Evolutionary conservation across 2,113 vertebrate species (phyloP), one percentile per base, ranked within the genome.

Genomic region (Ancistrus triradiatus): DNA sequence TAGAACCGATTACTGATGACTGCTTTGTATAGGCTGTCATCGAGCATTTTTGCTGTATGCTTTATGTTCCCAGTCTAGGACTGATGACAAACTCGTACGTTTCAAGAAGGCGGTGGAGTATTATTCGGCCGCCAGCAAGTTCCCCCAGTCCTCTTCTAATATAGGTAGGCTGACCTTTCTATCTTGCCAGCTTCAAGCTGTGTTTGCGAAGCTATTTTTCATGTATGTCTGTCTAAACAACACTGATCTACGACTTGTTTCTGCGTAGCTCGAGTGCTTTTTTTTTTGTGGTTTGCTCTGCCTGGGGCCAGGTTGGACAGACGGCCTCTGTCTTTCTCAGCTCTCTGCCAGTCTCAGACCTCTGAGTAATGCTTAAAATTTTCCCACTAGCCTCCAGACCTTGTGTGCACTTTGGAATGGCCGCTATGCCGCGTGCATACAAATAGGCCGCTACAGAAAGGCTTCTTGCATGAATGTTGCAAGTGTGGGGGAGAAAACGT

Each of bases 51-150:
- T n/a, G 14, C 24, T 72, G 19, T 48, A 15, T 1, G 8, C 25
- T 43, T 58, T 33, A 10, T 53, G 35, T 78, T 87, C 76, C 79
- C 74, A 97, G 95, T 95, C 94, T 74, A 93, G 93, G 87, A 94
- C 89, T 70, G 91, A 93, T 82, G 92, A 95, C 85, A 97, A 97
- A 89, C 87, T 94, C 69, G 80, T 91, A 78, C 92, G 93, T 67
- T 97, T 97, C 84, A 96, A 93, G 89, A 93, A 88, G 83, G 93
- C 95, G 10, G 91, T 96, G 88, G 92, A 90, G 72, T 98, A 93
- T 86, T 97, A 96, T 76, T 91, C 92, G 48, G 86, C 84, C 61
- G 92, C 91, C 84, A 94, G 91, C 86, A 91, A 88, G 70, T 87
- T 89, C 70, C 85, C 85, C 66, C 82, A 88, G 81, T 89, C 88